Evolutionary conservation across 2,113 vertebrate species (phyloP), one percentile per base, ranked within the genome.

Genomic region (Carettochelys insculpta): DNA sequence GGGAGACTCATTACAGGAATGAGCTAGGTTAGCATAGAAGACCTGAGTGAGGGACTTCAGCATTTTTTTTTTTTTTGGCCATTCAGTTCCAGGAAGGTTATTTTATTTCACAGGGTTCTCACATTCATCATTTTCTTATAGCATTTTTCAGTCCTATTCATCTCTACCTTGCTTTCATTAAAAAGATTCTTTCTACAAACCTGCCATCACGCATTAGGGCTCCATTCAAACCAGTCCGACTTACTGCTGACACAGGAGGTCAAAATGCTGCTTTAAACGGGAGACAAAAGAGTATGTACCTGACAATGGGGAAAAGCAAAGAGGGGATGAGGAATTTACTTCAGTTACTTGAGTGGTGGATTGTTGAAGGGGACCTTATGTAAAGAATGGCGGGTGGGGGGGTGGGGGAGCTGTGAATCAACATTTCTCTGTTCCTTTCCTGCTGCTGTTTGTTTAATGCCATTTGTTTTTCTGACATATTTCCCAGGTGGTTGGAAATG

Each of bases 401-500:
- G n/a, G n/a, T 91, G 92, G 92, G 95, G 96, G 94, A 95, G 83
- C 87, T 93, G 87, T 82, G 83, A 96, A 96, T 95, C 95, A 92
- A 95, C 96, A 94, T 92, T 94, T 83, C 92, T 82, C 1, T 38
- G 83, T 0, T 8, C 89, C 94, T 95, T 94, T 50, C 14, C 94
- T 95, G 94, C 90, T 65, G 79, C 94, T 88, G 87, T 97, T 96
- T 95, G 92, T 95, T 95, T 54, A 90, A 94, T 90, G 92, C 92
- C 92, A 96, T 96, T 96, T 96, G 94, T 96, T 97, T 92, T 94
- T 92, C 95, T 96, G 96, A 92, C 96, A 95, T 93, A 94, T 97
- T 95, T 95, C 96, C 95, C 94, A 65, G 38, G 94, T 84, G 95
- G 87, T 92, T 95, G 92, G 94, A 56, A 95, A 87, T 58, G 92